phyloP scores from a whole-genome alignment of 2,888 invertebrate species.

The Diarsia mendica region DNA sequence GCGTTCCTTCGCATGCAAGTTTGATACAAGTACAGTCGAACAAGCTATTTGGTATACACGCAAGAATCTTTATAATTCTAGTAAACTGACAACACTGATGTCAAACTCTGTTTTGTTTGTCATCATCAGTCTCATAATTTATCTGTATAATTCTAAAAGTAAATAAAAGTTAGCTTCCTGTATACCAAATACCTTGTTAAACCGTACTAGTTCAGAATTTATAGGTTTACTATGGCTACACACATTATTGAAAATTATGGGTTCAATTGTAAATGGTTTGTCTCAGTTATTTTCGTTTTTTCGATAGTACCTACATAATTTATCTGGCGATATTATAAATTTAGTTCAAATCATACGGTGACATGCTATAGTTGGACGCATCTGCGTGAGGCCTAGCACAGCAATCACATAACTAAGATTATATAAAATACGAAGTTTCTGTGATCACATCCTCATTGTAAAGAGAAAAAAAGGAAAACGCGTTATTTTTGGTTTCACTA shows the following conservation, averaged over 20 bases:
- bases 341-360: background rate
- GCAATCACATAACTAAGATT: constrained; percentile 1
- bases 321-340: background rate
- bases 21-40: background rate
- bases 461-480: background rate
- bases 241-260: background rate
- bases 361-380: background rate
- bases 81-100: too few species aligned
- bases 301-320: background rate
- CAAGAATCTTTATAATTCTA: too few species aligned
- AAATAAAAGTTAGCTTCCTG: too few species aligned
- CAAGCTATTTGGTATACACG: too few species aligned
- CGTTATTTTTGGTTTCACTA: constrained; percentile 1
- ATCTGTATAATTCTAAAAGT: too few species aligned
- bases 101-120: too few species aligned
- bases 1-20: background rate
- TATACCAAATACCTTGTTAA: too few species aligned
- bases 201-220: background rate
- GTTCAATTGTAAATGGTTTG: background rate
- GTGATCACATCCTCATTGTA: background rate
- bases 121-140: too few species aligned
- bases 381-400: constrained; percentile 20
- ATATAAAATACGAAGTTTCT: background rate
- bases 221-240: background rate
- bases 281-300: background rate